Evolutionary conservation across 2,888 invertebrate genomes (phyloP).

Genomic region (Conus canariensis): DNA sequence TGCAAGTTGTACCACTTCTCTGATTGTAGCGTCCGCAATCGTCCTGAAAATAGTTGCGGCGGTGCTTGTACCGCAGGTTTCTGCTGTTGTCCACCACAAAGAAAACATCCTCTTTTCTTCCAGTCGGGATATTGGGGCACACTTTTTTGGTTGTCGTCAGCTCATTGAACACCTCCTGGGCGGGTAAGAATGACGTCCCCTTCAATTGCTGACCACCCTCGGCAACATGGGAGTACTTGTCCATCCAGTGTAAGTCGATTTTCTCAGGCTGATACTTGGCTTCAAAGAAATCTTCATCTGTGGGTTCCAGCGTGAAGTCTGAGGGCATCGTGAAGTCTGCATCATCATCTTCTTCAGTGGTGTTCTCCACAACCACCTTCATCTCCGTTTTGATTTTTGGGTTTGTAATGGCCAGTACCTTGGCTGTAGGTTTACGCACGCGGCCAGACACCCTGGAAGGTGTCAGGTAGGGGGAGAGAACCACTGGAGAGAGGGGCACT

Average conservation of each 20-base stretch:
- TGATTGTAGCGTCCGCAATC: slow-evolving; percentile 36
- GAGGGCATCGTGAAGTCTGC: neutral
- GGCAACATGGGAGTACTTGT: slow-evolving; percentile 27
- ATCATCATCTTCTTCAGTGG: neutral
- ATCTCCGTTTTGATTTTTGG: neutral
- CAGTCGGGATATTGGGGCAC: slow-evolving; percentile 27
- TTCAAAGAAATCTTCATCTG: neutral
- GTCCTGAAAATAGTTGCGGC: slow-evolving; percentile 40
- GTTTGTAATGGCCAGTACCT: slow-evolving; percentile 26
- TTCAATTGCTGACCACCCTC: slow-evolving; percentile 25
- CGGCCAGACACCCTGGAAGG: slow-evolving; percentile 27
- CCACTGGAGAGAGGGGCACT: neutral
- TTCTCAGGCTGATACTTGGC: neutral
- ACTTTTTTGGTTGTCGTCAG: neutral
- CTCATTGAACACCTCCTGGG: slow-evolving; percentile 24
- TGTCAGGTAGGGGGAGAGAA: neutral
- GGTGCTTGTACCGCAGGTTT: slow-evolving; percentile 20
- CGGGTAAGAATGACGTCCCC: slow-evolving; percentile 15
- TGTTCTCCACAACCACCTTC: slow-evolving; percentile 12
- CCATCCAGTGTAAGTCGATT: slow-evolving; percentile 25
- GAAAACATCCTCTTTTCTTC: slow-evolving; percentile 37
- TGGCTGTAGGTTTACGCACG: slow-evolving; percentile 21
- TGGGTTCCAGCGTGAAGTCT: slow-evolving; percentile 10
- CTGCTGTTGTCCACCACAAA: slow-evolving; percentile 36
- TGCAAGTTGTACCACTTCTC: slow-evolving; percentile 27